phyloP scores from a whole-genome alignment of 2,888 invertebrate species.

The Drosophila borealis region DNA sequence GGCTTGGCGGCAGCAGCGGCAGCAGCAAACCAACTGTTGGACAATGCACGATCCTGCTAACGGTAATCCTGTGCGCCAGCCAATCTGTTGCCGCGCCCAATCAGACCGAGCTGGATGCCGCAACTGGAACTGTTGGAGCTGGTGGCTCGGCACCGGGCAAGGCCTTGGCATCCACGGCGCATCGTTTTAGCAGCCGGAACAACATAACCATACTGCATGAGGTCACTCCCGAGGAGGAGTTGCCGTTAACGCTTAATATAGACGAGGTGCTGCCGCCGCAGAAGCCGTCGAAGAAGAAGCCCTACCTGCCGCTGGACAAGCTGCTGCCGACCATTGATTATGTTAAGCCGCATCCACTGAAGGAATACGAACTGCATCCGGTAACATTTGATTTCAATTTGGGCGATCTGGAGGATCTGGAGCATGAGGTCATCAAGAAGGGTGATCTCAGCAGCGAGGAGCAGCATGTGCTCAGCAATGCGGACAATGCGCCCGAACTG shows the following conservation, averaged over 20 bases:
- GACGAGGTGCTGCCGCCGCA: constrained; percentile 75
- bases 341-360: constrained; percentile 72
- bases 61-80: constrained; percentile 9
- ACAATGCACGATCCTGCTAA: constrained; percentile 17
- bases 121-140: not conserved
- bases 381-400: constrained; percentile 84
- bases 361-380: constrained; percentile 82
- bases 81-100: constrained; percentile 14
- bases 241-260: constrained; percentile 74
- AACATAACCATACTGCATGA: constrained; percentile 82
- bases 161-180: constrained; percentile 42
- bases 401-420: constrained; percentile 83
- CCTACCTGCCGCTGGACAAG: constrained; percentile 79
- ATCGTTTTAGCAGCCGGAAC: constrained; percentile 37
- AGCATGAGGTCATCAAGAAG: constrained; percentile 81
- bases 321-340: constrained; percentile 72
- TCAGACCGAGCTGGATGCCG: not conserved
- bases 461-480: constrained; percentile 75
- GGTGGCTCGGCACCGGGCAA: not conserved
- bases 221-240: constrained; percentile 39
- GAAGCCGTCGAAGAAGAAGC: constrained; percentile 82
- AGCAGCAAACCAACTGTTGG: constrained; percentile 10
- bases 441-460: constrained; percentile 82
- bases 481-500: constrained; percentile 40
- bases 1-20: constrained; percentile 7